Base-by-base conservation (phyloP, 2,113 vertebrate genomes). In the Xiphophorus couchianus region DNA sequence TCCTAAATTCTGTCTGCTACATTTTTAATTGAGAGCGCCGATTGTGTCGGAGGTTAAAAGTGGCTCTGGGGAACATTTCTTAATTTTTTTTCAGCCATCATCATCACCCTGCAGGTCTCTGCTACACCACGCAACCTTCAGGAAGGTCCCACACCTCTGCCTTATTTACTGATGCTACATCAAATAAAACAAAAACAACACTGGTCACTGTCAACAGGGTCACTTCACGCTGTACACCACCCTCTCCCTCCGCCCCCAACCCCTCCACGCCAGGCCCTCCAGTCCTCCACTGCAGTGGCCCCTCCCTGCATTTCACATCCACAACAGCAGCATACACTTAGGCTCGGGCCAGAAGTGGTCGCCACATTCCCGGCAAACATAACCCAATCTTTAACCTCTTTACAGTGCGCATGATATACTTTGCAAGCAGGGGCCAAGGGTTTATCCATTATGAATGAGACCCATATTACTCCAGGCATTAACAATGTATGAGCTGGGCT, bases 401-500 rank as follows among this genome's bases (percentile, higher is more conserved):
- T 93, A 87, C 89, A 84, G 89, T 87, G 90, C 72, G 58, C 90
- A 91, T 87, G 90, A 90, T 93, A 93, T 89, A 92, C 84, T 90
- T 90, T 91, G 85, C 85, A 88, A 84, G 88, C 61, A 68, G 74
- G 62, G 78, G 87, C 89, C 85, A 78, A 75, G 51, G 85, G 62
- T 80, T 81, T 83, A 93, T 93, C 87, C 90, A 93, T 93, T 93
- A 94, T 94, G 91, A 92, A 93, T 93, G 93, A 93, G 89, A 92
- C 91, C 90, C 87, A 92, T 90, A 93, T 93, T 93, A 93, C 92
- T 93, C 86, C 77, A 54, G 84, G 85, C 93, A 93, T 93, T 93
- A 94, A 88, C 89, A 93, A 94, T 94, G 93, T 92, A 93, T 92
- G 92, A 94, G 91, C 80, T 91, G 92, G 90, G 93, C 91, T 91